phyloP scores from a whole-genome alignment of 2,888 invertebrate species.

The Pyrrhosoma nymphula region DNA sequence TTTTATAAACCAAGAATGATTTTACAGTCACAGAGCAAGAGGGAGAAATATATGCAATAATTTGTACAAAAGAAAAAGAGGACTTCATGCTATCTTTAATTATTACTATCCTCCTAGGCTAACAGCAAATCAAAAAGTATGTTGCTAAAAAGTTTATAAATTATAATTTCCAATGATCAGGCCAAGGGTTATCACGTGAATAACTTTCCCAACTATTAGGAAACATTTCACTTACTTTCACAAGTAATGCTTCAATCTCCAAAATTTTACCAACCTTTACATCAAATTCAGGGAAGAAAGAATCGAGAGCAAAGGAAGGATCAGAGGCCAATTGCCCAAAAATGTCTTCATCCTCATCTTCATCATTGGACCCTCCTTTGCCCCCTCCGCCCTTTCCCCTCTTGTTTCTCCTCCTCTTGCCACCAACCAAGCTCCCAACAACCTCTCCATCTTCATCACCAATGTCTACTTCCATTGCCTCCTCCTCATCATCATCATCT shows the following conservation, averaged over 20 bases:
- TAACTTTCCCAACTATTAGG: no score
- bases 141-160: not conserved
- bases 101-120: no score
- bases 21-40: no score
- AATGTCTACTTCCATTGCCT: constrained; percentile 56
- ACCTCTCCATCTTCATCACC: constrained; percentile 38
- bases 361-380: constrained; percentile 14
- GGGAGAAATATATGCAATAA: no score
- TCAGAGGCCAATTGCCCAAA: constrained; percentile 88
- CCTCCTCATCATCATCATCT: constrained; percentile 73
- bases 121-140: no score
- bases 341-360: constrained; percentile 87
- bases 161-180: not conserved
- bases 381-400: constrained; percentile 31
- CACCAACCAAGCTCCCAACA: constrained; percentile 15
- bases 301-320: constrained; percentile 91
- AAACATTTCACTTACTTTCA: not conserved
- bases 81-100: no score
- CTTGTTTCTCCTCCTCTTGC: constrained; percentile 59
- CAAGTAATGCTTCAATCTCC: not conserved
- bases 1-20: no score
- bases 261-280: constrained; percentile 73
- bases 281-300: constrained; percentile 76
- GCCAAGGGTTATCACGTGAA: not conserved
- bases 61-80: no score